A percentile compares a stretch with the other conserved stretches of the same genome.
phyloP scores from a whole-genome alignment of 1,140 invertebrate species.

The Schmidtea mediterranea region DNA sequence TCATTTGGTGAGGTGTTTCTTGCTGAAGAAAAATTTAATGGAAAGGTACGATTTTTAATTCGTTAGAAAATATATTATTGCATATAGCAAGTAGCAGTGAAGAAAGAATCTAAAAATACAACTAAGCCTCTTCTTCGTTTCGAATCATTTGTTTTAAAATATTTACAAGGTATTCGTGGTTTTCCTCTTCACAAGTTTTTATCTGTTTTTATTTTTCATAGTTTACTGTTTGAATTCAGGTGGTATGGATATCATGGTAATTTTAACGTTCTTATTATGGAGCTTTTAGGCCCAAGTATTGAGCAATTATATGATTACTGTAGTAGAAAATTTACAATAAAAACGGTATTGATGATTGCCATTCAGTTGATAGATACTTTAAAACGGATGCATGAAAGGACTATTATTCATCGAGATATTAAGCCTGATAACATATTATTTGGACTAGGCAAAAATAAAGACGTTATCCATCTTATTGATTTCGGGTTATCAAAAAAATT shows the following conservation, averaged over 20 bases:
- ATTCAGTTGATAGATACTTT: slow-evolving; percentile 70
- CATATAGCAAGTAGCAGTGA: slow-evolving; percentile 53
- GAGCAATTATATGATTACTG: slow-evolving; percentile 11
- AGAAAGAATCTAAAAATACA: slow-evolving; percentile 65
- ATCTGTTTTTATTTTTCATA: slow-evolving; percentile 10
- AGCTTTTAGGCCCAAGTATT: slow-evolving; percentile 12
- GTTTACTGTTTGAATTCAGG: slow-evolving; percentile 11
- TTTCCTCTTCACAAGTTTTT: background rate
- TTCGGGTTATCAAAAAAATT: slow-evolving; percentile 10
- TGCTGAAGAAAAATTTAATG: slow-evolving; percentile 76
- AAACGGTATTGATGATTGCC: slow-evolving; percentile 47
- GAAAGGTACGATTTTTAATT: slow-evolving; percentile 37
- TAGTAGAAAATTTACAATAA: slow-evolving; percentile 10
- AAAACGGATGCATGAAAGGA: slow-evolving; percentile 51
- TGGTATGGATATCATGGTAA: slow-evolving; percentile 12
- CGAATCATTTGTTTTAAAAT: slow-evolving; percentile 56
- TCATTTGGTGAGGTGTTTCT: slow-evolving; percentile 96
- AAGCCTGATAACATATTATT: slow-evolving; percentile 36
- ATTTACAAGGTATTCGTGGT: slow-evolving; percentile 53
- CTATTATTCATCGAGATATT: slow-evolving; percentile 59
- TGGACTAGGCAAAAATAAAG: slow-evolving; percentile 8
- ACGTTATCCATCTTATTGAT: slow-evolving; percentile 9
- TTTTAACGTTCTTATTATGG: slow-evolving; percentile 15
- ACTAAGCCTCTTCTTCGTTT: slow-evolving; percentile 78
- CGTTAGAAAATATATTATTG: too few species aligned